These are phyloP conservation scores for Plutella xylostella DNA, from an alignment of 2,888 invertebrate species.

Conservation along the genomic window DNA sequence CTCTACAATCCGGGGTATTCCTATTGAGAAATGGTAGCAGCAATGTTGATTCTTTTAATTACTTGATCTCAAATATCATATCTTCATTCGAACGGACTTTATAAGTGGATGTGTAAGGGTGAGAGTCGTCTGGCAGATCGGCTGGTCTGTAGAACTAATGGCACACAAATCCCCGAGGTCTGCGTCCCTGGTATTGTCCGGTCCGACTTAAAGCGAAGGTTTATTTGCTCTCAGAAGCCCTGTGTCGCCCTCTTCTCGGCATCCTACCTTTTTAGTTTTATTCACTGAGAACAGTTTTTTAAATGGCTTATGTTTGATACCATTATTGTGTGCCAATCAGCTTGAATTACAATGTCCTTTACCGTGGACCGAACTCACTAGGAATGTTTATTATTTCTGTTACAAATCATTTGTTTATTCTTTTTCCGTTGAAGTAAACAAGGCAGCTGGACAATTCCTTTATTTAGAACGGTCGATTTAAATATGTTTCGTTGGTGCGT, in stretches of 20 bases:
- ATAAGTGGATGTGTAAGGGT: constrained; percentile 9
- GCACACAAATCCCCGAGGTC: constrained; percentile 54
- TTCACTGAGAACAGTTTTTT: constrained; percentile 52
- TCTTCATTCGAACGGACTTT: neutral
- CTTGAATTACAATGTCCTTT: constrained; percentile 69
- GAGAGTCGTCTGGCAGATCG: constrained; percentile 1
- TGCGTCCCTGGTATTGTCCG: constrained; percentile 58
- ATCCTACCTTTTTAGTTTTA: constrained; percentile 53
- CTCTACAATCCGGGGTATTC: no score
- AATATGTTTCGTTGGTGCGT: constrained; percentile 43
- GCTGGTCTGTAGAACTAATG: constrained; percentile 46
- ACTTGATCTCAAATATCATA: no score
- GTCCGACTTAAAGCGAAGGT: constrained; percentile 25
- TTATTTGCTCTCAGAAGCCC: constrained; percentile 50
- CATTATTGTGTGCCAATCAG: constrained; percentile 71
- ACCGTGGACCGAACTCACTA: constrained; percentile 54
- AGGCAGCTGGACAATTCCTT: constrained; percentile 45
- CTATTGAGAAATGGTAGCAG: no score
- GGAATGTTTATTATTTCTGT: constrained; percentile 56
- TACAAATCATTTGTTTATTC: constrained; percentile 55
- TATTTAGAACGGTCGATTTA: constrained; percentile 60
- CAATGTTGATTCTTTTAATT: no score
- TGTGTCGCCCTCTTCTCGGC: constrained; percentile 35
- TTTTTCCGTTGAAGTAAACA: constrained; percentile 46
- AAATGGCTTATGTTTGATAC: constrained; percentile 67